Evolutionary conservation across 2,113 vertebrate genomes (phyloP).

Genomic region (Callipepla squamata): DNA sequence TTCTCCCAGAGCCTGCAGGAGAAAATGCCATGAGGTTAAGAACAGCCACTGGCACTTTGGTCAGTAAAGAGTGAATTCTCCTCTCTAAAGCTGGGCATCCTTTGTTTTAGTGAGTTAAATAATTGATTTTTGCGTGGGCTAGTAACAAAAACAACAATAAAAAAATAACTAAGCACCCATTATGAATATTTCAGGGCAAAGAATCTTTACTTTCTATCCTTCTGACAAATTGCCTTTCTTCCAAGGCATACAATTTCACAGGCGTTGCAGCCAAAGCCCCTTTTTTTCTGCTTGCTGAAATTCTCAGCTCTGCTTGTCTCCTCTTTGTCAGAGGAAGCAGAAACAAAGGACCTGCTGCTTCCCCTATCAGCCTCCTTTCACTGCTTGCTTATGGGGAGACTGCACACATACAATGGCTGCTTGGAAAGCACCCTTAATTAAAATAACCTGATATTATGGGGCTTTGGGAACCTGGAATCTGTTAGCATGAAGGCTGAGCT

Average conservation of each 20-base stretch:
- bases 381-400: background rate
- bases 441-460: background rate
- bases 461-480: background rate
- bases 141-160: conserved; percentile 18
- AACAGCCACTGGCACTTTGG: background rate
- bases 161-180: background rate
- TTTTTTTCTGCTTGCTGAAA: background rate
- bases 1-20: background rate
- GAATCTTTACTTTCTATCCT: conserved; percentile 51
- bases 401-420: background rate
- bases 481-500: background rate
- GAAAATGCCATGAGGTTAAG: conserved; percentile 35
- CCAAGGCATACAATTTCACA: conserved; percentile 29
- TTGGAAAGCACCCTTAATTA: conserved; percentile 7
- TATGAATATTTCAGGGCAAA: conserved; percentile 47
- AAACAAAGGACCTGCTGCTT: background rate
- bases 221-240: conserved; percentile 66
- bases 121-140: background rate
- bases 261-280: background rate
- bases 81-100: background rate
- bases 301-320: background rate
- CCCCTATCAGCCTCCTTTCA: background rate
- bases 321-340: conserved; percentile 10
- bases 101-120: conserved; percentile 21
- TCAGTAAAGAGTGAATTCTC: background rate